Percentiles rank a stretch among this genome's conserved stretches.
Conservation (phyloP, 2,888 invertebrate species). For the Ophion costatus region DNA sequence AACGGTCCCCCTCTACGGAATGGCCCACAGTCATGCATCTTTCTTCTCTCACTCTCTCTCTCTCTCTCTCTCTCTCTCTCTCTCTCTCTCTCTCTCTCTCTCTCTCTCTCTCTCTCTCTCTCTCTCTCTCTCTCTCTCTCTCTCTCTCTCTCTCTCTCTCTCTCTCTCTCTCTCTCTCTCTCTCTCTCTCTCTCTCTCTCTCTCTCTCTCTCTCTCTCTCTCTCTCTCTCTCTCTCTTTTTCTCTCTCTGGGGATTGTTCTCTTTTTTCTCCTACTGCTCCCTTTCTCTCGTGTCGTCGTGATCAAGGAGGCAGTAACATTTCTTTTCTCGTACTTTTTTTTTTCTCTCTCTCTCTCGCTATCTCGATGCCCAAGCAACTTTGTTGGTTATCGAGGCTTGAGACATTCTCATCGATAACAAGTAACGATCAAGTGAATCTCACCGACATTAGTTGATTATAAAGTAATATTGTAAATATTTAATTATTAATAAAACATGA, state of each 20-base stretch:
- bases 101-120: not conserved
- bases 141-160: not conserved
- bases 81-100: constrained; percentile 12
- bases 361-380: not conserved
- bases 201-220: constrained; percentile 7
- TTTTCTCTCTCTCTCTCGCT: not conserved
- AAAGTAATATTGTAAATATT: too few relatives aligned
- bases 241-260: not conserved
- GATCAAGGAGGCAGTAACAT: constrained; percentile 15
- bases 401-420: not conserved
- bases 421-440: too few relatives aligned
- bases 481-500: too few relatives aligned
- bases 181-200: constrained; percentile 18
- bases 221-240: constrained; percentile 10
- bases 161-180: constrained; percentile 15
- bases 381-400: constrained; percentile 6
- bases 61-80: constrained; percentile 21
- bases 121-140: constrained; percentile 12
- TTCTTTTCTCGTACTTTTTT: constrained; percentile 24
- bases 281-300: constrained; percentile 17
- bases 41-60: constrained; percentile 1
- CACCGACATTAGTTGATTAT: too few relatives aligned
- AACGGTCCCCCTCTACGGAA: constrained; percentile 47
- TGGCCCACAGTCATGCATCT: constrained; percentile 55
- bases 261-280: too few relatives aligned